phyloP scores from a whole-genome alignment of 2,888 invertebrate species.

The Anodontia alba region DNA sequence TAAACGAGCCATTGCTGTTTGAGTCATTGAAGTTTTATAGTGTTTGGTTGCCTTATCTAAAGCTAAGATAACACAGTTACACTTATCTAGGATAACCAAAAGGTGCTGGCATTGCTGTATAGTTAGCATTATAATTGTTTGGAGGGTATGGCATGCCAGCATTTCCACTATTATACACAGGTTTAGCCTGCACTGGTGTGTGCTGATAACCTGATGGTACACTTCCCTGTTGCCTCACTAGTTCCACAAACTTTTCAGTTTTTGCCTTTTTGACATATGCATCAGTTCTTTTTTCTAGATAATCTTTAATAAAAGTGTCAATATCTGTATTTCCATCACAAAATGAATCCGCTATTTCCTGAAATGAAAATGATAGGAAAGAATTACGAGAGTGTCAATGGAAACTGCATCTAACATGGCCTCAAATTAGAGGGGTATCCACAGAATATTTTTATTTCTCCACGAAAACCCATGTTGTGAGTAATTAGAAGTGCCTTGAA shows the following conservation, averaged over 20 bases:
- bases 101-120: neutral
- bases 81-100: neutral
- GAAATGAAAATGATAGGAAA: conserved; percentile 62
- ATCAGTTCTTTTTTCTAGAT: conserved; percentile 90
- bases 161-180: neutral
- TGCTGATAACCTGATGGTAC: neutral
- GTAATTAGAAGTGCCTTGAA: too few species aligned
- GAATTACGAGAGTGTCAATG: too few species aligned
- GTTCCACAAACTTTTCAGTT: conserved; percentile 94
- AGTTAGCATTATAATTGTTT: neutral
- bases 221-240: conserved; percentile 75
- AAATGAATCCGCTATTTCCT: conserved; percentile 91
- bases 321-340: conserved; percentile 89
- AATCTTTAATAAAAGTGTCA: conserved; percentile 94
- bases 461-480: too few species aligned
- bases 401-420: neutral
- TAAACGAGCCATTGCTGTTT: too few species aligned
- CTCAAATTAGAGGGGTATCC: too few species aligned
- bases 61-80: too few species aligned
- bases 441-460: too few species aligned
- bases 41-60: too few species aligned
- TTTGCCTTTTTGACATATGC: conserved; percentile 95
- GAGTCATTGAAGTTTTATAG: too few species aligned
- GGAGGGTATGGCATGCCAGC: conserved; percentile 18
- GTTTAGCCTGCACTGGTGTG: neutral